phyloP scores from a whole-genome alignment of 1,140 invertebrate genomes.

The Drosophila eugracilis region DNA sequence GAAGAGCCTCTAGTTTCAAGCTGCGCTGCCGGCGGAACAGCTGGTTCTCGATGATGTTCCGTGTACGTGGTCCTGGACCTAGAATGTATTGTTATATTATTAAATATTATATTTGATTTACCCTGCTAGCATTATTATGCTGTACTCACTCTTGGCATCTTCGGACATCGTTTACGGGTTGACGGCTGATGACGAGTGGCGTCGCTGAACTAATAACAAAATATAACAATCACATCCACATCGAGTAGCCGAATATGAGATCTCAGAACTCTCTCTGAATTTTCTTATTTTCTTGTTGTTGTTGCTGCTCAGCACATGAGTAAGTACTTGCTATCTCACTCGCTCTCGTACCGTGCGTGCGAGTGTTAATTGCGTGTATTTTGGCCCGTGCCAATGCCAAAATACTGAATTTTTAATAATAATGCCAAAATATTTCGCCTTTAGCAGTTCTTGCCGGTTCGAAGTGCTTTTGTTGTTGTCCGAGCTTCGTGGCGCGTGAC shows the following conservation, averaged over 20 bases:
- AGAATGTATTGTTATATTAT: too few relatives aligned
- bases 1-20: conserved; percentile 68
- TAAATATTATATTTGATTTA: background rate
- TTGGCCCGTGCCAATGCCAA: conserved; percentile 33
- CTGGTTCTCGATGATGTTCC: conserved; percentile 81
- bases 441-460: conserved; percentile 44
- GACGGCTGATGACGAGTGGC: conserved; percentile 31
- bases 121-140: background rate
- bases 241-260: conserved; percentile 5
- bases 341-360: conserved; percentile 12
- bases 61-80: conserved; percentile 72
- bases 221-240: conserved; percentile 60
- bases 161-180: conserved; percentile 73
- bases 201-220: conserved; percentile 67
- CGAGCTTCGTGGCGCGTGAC: conserved; percentile 11
- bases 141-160: conserved; percentile 72
- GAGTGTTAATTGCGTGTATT: conserved; percentile 23
- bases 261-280: conserved; percentile 2
- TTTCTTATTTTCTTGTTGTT: conserved; percentile 6
- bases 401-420: conserved; percentile 38
- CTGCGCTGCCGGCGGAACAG: conserved; percentile 78
- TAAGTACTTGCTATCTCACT: conserved; percentile 5
- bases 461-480: conserved; percentile 17
- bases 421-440: conserved; percentile 38
- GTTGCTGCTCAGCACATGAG: conserved; percentile 24